Evolutionary conservation across 2,797 vertebrate genomes (phyloP), one percentile per base, ranked within the genome.

Genomic region (Betta splendens): DNA sequence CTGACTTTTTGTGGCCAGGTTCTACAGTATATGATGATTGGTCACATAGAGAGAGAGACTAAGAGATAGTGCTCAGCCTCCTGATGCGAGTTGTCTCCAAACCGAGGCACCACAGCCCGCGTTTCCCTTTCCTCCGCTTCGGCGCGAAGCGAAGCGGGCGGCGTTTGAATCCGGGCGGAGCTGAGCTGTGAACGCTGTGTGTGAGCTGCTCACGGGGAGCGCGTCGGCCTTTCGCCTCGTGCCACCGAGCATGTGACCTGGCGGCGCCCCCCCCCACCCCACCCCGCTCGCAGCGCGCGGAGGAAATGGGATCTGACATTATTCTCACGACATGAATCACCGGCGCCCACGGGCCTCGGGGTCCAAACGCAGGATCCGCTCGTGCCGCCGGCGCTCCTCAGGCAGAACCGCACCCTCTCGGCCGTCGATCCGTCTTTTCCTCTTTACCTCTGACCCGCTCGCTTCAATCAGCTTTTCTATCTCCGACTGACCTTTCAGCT

Each of bases 371-470:
- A 59, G 65, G 51, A 43, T 55, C 42, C 49, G 61, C 35, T 69
- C 69, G 46, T 26, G 17, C 42, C 13, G 36, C 13, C 61, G 52
- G 64, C 25, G 72, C 32, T 45, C 64, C 68, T 51, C 51, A 53
- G 49, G 53, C 58, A 57, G 38, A 51, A 21, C 40, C 25, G 20
- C 11, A 12, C 39, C 49, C 26, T 69, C 76, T 83, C 49, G 65
- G 74, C 65, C 75, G 75, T 84, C 77, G 81, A 80, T 87, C 79
- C 71, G 72, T 81, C 70, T 72, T 75, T 87, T 69, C 82, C 79
- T 83, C 72, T 85, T 85, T 80, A 86, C 77, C 75, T 84, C 64
- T 86, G 81, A 86, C 84, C 84, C 88, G 89, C 87, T 84, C 81
- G 87, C 83, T 85, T 86, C 76, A 83, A 81, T 87, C 77, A 72